These are phyloP conservation scores for Sarcophilus harrisii DNA, from an alignment of 2,797 vertebrate species.

Conservation along the genomic window DNA sequence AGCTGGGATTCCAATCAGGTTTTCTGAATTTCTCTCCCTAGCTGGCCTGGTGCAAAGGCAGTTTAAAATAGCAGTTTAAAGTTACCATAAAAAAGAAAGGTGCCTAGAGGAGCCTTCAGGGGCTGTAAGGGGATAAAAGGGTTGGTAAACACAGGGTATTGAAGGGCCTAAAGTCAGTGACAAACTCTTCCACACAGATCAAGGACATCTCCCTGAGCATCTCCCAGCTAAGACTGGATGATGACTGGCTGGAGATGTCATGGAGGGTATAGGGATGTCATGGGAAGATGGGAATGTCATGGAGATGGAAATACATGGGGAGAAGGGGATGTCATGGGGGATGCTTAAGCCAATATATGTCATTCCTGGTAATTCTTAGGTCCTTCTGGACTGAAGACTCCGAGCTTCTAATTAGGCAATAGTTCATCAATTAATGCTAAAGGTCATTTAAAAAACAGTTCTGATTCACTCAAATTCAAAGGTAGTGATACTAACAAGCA, in stretches of 20 bases:
- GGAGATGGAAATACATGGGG: too few species aligned
- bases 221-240: background rate
- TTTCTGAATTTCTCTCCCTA: background rate
- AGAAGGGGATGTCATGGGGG: background rate
- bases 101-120: background rate
- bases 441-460: background rate
- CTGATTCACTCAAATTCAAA: background rate
- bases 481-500: background rate
- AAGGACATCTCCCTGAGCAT: background rate
- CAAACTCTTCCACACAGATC: background rate
- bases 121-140: background rate
- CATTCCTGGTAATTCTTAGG: background rate
- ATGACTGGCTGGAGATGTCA: background rate
- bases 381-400: background rate
- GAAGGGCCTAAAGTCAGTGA: background rate
- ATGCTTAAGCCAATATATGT: background rate
- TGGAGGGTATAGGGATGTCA: too few species aligned
- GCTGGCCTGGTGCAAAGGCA: background rate
- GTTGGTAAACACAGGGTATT: background rate
- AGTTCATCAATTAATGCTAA: background rate
- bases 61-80: background rate
- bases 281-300: background rate
- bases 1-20: background rate
- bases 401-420: background rate
- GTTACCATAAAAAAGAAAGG: background rate